These are phyloP conservation scores for Drosophila nannoptera DNA, from an alignment of 1,140 invertebrate species.

Conservation along the genomic window DNA sequence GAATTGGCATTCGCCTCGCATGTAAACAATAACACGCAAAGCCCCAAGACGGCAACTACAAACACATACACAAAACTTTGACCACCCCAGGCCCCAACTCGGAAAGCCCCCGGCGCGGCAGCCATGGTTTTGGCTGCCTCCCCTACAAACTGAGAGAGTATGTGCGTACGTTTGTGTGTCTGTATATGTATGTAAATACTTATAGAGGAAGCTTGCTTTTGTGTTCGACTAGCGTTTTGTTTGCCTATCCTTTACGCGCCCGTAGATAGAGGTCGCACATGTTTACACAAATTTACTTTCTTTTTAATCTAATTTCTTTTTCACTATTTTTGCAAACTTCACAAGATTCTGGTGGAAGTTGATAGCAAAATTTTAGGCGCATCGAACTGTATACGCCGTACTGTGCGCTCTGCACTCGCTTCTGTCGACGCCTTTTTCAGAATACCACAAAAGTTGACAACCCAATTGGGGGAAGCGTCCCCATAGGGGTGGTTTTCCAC, in stretches of 20 bases:
- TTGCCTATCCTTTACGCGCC: conserved; percentile 32
- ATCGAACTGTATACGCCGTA: conserved; percentile 17
- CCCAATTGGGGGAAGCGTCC: conserved; percentile 49
- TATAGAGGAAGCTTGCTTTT: conserved; percentile 10
- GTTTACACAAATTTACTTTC: not conserved
- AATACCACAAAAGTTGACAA: conserved; percentile 67
- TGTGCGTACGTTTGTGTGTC: conserved; percentile 13
- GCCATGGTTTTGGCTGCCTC: conserved; percentile 46
- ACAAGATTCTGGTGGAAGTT: conserved; percentile 3
- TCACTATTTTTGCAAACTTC: conserved; percentile 5
- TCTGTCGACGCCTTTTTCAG: conserved; percentile 67
- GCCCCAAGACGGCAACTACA: conserved; percentile 26
- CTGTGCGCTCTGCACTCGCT: conserved; percentile 15
- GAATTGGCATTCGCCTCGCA: conserved; percentile 53
- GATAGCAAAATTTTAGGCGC: conserved; percentile 12
- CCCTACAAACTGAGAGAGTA: not conserved
- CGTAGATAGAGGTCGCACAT: conserved; percentile 14
- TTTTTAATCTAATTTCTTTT: not conserved
- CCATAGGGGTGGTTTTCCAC: conserved; percentile 67
- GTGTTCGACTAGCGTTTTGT: conserved; percentile 35
- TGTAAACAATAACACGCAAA: conserved; percentile 70
- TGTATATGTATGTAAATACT: conserved; percentile 35
- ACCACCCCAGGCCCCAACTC: conserved; percentile 13
- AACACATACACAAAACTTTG: conserved; percentile 29
- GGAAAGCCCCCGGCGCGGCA: conserved; percentile 35